Evolutionary conservation across 2,888 invertebrate species (phyloP).

Genomic region (Hetaerina titia): DNA sequence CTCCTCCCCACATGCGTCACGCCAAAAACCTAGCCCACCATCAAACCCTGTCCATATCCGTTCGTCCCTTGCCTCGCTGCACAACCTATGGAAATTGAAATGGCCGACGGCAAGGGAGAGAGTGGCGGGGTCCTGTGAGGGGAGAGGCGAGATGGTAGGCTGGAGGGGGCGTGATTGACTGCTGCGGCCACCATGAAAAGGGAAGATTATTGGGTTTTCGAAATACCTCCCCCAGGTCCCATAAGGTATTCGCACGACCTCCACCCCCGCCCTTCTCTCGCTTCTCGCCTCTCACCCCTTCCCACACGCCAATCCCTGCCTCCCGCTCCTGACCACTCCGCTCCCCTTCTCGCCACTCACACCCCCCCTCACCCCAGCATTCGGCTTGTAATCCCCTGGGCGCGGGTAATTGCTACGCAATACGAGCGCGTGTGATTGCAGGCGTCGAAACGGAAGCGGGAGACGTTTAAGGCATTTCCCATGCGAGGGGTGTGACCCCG

Average conservation of each 20-base stretch:
- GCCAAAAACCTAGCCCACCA: neutral
- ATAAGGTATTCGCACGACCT: neutral
- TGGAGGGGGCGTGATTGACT: conserved; percentile 10
- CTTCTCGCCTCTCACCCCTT: neutral
- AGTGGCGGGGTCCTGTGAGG: neutral
- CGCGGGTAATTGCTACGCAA: neutral
- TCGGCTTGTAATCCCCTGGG: neutral
- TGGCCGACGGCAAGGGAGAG: neutral
- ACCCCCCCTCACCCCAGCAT: neutral
- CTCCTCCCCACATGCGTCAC: neutral
- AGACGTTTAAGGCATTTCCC: neutral
- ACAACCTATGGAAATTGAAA: conserved; percentile 37
- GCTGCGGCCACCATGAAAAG: conserved; percentile 15
- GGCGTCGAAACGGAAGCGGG: neutral
- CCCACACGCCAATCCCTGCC: too few species aligned
- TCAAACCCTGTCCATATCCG: neutral
- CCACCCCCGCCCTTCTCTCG: neutral
- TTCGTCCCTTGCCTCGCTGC: neutral
- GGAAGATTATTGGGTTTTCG: conserved; percentile 52
- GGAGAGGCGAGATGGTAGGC: neutral
- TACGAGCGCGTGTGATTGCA: neutral
- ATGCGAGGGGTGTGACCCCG: neutral
- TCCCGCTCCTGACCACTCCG: too few species aligned
- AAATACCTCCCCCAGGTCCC: conserved; percentile 35
- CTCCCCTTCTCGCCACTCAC: neutral